Evolutionary conservation across 1,140 invertebrate species (phyloP).

Genomic region (Phenacoccus solenopsis): DNA sequence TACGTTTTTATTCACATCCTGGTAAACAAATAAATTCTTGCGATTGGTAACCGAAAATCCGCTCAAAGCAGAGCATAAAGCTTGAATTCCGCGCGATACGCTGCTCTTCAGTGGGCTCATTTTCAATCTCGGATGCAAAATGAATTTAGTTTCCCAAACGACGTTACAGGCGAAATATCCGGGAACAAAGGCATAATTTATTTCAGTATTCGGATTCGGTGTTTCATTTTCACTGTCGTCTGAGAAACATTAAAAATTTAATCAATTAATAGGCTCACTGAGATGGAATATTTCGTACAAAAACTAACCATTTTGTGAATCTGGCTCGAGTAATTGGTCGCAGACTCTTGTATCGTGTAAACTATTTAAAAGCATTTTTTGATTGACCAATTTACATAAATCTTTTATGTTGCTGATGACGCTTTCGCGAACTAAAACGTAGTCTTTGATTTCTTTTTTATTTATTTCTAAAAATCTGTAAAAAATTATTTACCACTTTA

Average conservation of each 20-base stretch:
- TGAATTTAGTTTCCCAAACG: conserved; percentile 58
- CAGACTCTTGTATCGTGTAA: conserved; percentile 58
- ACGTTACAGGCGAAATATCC: conserved; percentile 60
- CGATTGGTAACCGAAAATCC: conserved; percentile 62
- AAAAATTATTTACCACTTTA: conserved; percentile 14
- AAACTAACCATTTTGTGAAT: neutral
- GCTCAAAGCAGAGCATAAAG: conserved; percentile 51
- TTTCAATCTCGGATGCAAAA: conserved; percentile 57
- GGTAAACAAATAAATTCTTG: conserved; percentile 69
- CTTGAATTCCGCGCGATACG: conserved; percentile 46
- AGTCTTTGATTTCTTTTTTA: conserved; percentile 39
- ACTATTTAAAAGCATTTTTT: conserved; percentile 53
- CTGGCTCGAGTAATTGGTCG: conserved; percentile 50
- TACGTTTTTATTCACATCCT: conserved; percentile 50
- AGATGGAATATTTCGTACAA: neutral
- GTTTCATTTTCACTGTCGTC: conserved; percentile 7
- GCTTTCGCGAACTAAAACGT: conserved; percentile 40
- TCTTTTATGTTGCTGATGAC: conserved; percentile 43
- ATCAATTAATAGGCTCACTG: neutral
- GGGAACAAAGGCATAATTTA: conserved; percentile 36
- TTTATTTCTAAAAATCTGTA: conserved; percentile 41
- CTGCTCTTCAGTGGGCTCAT: conserved; percentile 45
- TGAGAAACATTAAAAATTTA: neutral
- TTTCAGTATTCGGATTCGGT: neutral
- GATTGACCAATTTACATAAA: conserved; percentile 56